Conservation (phyloP, 2,888 invertebrate species). For the Glyphotaelius pellucidus region DNA sequence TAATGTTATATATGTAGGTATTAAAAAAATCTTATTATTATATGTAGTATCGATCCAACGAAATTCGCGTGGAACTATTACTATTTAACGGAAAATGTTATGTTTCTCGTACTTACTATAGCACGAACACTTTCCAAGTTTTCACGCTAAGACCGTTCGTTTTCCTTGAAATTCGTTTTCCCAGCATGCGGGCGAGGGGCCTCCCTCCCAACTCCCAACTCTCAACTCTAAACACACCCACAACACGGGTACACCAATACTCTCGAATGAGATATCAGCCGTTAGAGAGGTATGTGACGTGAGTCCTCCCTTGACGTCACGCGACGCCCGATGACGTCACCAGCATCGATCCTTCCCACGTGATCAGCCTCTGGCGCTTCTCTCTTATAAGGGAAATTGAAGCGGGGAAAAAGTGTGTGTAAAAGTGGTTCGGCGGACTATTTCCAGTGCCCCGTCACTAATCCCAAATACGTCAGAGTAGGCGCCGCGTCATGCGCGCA, state of each 20-base stretch:
- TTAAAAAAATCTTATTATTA: background rate
- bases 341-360: constrained; percentile 59
- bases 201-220: background rate
- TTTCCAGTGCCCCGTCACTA: constrained; percentile 6
- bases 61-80: background rate
- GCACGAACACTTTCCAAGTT: background rate
- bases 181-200: background rate
- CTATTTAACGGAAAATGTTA: background rate
- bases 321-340: constrained; percentile 72
- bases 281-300: constrained; percentile 18
- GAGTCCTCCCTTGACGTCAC: constrained; percentile 72
- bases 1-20: background rate
- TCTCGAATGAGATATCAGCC: constrained; percentile 13
- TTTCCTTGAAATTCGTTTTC: background rate
- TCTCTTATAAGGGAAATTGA: constrained; percentile 33
- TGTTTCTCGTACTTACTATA: background rate
- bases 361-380: constrained; percentile 10
- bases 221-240: background rate
- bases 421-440: constrained; percentile 37
- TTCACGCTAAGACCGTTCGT: background rate
- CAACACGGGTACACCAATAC: background rate
- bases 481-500: constrained; percentile 6
- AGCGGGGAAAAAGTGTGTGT: background rate
- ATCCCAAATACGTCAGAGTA: constrained; percentile 17
- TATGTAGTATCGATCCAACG: background rate